These are phyloP conservation scores for Tiaroga cobitis DNA, from an alignment of 2,797 vertebrate genomes.

Conservation along the genomic window DNA sequence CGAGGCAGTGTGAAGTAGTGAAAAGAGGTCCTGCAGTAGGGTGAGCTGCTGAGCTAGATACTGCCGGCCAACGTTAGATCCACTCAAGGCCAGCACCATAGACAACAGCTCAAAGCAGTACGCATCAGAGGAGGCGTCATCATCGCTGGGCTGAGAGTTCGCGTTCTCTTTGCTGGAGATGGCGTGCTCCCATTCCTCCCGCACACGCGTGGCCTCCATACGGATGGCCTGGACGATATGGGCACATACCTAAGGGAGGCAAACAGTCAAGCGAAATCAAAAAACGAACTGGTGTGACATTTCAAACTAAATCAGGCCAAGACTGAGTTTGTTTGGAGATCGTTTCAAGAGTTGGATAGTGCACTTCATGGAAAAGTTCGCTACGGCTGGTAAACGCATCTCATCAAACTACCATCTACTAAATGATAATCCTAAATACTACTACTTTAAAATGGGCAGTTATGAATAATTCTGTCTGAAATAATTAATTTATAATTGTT, in stretches of 20 bases:
- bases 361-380: not conserved
- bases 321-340: not conserved
- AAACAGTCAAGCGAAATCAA: not conserved
- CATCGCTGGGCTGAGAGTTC: constrained; percentile 96
- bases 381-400: not conserved
- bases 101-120: constrained; percentile 99
- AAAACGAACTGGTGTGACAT: not conserved
- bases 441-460: not conserved
- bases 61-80: constrained; percentile 96
- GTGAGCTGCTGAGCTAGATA: constrained; percentile 98
- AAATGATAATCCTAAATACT: not conserved
- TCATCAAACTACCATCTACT: not conserved
- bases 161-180: constrained; percentile 99
- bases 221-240: constrained; percentile 99
- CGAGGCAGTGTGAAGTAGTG: constrained; percentile 94
- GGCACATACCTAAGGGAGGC: constrained; percentile 86
- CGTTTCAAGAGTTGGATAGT: not conserved
- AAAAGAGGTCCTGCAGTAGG: constrained; percentile 97
- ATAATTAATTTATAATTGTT: not conserved
- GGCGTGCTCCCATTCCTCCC: constrained; percentile 98
- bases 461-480: not conserved
- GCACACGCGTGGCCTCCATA: constrained; percentile 97
- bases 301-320: not conserved
- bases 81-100: constrained; percentile 96
- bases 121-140: constrained; percentile 94